These are phyloP conservation scores for Eulacestoma nigropectus DNA, from an alignment of 2,113 vertebrate species.

Conservation along the genomic window DNA sequence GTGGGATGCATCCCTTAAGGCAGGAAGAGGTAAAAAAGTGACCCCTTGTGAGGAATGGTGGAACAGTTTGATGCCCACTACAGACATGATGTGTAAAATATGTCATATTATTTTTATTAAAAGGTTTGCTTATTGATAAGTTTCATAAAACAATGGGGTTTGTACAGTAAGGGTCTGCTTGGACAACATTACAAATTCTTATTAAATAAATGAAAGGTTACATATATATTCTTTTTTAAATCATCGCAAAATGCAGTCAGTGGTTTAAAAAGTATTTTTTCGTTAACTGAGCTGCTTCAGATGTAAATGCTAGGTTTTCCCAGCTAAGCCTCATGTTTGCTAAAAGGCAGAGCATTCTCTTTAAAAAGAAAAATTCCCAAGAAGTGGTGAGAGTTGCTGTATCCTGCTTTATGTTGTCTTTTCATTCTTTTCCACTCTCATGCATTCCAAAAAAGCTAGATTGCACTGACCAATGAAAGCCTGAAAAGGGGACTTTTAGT, in stretches of 20 bases:
- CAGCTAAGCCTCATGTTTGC: not conserved
- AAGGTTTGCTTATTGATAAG: not conserved
- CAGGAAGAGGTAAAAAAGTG: not conserved
- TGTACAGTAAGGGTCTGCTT: not conserved
- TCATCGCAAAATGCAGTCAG: not conserved
- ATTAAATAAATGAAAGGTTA: not conserved
- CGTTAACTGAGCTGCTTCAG: not conserved
- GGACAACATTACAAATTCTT: not conserved
- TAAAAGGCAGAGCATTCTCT: not conserved
- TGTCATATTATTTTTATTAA: not conserved
- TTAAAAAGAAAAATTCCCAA: not conserved
- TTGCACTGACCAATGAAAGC: not conserved
- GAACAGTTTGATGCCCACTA: not conserved
- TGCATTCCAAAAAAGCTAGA: not conserved
- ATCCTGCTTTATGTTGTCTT: not conserved
- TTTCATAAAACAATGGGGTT: not conserved
- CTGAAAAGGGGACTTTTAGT: not conserved
- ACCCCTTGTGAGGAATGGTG: not conserved
- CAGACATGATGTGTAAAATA: not conserved
- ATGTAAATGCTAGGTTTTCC: not conserved
- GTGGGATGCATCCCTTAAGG: not conserved
- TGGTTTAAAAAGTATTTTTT: not conserved
- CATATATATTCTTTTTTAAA: not conserved
- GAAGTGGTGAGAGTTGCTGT: not conserved
- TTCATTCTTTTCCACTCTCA: not conserved